phyloP scores from a whole-genome alignment of 1,140 invertebrate species.

The Penaeus japonicus region DNA sequence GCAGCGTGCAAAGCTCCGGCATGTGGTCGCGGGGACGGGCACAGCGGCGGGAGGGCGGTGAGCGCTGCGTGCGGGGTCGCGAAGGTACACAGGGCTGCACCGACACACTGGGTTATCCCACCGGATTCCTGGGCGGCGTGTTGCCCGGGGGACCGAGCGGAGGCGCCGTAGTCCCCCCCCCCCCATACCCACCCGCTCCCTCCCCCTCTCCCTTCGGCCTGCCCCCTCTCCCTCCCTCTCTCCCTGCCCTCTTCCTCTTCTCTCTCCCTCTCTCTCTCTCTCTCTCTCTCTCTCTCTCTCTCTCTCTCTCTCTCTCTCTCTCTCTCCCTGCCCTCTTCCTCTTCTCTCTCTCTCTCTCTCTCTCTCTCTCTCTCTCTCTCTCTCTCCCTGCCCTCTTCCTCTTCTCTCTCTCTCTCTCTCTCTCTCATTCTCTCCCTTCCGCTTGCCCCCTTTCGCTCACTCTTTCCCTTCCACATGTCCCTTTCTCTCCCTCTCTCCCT shows the following conservation, averaged over 20 bases:
- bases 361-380: neutral
- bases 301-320: too few species aligned
- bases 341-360: neutral
- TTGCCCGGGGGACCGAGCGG: conserved; percentile 1
- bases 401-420: conserved; percentile 23
- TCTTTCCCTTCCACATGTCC: neutral
- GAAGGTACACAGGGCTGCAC: too few species aligned
- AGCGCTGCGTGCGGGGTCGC: too few species aligned
- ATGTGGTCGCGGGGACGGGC: too few species aligned
- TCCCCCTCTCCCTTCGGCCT: neutral
- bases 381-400: neutral
- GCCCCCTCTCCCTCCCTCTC: neutral
- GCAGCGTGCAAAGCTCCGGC: too few species aligned
- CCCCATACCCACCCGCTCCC: neutral
- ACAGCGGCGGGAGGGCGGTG: too few species aligned
- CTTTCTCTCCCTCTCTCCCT: neutral
- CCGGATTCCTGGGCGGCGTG: neutral
- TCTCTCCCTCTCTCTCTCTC: neutral
- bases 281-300: neutral
- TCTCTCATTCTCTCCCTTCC: neutral
- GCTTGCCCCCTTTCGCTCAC: neutral
- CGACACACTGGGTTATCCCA: neutral
- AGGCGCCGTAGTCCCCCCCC: neutral
- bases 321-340: neutral
- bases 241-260: neutral